Evolutionary conservation across 2,113 vertebrate genomes (phyloP).

Genomic region (Halichoeres trimaculatus): DNA sequence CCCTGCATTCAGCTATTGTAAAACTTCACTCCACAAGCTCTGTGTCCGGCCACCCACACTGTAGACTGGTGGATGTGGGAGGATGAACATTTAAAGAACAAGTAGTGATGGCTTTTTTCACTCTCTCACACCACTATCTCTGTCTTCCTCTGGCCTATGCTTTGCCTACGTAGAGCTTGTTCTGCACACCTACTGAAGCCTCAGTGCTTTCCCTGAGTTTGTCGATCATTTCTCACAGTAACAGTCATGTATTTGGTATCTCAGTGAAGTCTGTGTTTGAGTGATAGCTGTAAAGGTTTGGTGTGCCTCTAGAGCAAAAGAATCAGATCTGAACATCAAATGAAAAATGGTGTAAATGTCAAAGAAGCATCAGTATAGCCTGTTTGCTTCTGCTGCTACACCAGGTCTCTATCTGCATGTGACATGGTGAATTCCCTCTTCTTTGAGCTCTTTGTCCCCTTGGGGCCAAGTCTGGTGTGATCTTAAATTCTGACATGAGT

Average conservation of each 20-base stretch:
- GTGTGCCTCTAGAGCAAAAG: constrained; percentile 3
- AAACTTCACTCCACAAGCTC: constrained; percentile 48
- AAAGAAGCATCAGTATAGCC: constrained; percentile 11
- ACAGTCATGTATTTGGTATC: constrained; percentile 22
- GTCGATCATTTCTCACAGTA: constrained; percentile 4
- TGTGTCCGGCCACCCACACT: constrained; percentile 62
- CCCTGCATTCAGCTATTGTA: constrained; percentile 39
- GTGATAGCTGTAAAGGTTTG: background rate
- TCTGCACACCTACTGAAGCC: constrained; percentile 25
- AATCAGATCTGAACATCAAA: background rate
- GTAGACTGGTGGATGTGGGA: constrained; percentile 51
- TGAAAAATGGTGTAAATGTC: constrained; percentile 1
- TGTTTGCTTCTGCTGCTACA: constrained; percentile 27
- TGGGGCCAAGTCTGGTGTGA: constrained; percentile 23
- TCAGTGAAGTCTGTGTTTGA: constrained; percentile 4
- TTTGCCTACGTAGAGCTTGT: constrained; percentile 20
- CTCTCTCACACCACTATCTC: constrained; percentile 23
- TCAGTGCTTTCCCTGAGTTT: background rate
- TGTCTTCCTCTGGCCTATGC: constrained; percentile 36
- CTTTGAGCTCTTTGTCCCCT: constrained; percentile 19
- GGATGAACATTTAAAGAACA: constrained; percentile 49
- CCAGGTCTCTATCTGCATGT: constrained; percentile 17
- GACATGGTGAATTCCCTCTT: constrained; percentile 25
- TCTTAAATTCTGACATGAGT: constrained; percentile 18
- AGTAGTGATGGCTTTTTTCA: constrained; percentile 29